Evolutionary conservation across 2,888 invertebrate genomes (phyloP), one percentile per base, ranked within the genome.

Genomic region (Callyntrura sp.): DNA sequence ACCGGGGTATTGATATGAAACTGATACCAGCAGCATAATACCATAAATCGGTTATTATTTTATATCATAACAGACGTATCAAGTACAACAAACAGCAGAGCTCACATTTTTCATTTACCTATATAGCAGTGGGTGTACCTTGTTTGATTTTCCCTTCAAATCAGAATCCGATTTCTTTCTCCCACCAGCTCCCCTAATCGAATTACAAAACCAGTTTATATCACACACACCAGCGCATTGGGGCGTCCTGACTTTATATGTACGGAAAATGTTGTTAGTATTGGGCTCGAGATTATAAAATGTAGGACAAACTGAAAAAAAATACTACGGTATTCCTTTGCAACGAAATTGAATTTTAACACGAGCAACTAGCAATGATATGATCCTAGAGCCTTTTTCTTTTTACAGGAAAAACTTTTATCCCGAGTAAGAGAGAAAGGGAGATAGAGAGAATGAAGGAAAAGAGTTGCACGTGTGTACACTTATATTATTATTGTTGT

Each of bases 401-500:
- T 23, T 62, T 23, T 12, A 51, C n/a, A 14, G 57, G 17, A 60
- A 60, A 60, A 60, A 60, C 9, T 23, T 35, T 65, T 65, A 65
- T 65, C 65, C 28, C 28, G 35, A 28, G n/a, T 5, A n/a, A 25
- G n/a, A 4, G 60, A 23, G 5, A 60, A 20, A 62, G 25, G 28
- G 65, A 25, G 65, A 28, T 14, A 65, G 28, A 60, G 23, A 23
- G 25, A 62, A 65, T 25, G n/a, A 65, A 65, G n/a, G 28, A 65
- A 60, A 6, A 20, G 60, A 60, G 60, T 60, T 20, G 20, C 60
- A 65, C 65, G 65, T 65, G 65, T 65, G 28, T 25, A 35, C n/a
- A n/a, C 25, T 25, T 28, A 51, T 2, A 65, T 65, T 65, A 65
- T 65, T 65, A 65, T 65, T 65, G 65, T 65, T 65, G 65, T 65